Base-by-base conservation (phyloP, 2,797 vertebrate genomes). In the Crenichthys baileyi region DNA sequence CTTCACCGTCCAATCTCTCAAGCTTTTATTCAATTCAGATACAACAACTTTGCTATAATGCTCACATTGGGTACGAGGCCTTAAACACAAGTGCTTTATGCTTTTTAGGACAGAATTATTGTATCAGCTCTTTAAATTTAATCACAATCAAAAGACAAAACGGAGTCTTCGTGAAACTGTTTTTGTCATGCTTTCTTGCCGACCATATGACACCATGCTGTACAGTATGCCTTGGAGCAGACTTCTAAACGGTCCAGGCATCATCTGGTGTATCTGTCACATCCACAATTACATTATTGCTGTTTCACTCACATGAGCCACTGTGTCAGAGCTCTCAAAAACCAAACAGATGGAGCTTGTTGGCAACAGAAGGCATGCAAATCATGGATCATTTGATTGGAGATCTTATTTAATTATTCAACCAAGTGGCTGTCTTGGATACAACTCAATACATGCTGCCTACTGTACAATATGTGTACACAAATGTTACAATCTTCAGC, bases 301-400 rank as follows among this genome's bases (percentile, higher is more conserved):
- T 92, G 92, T 95, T 94, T 94, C 93, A 89, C 92, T 93, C 93
- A 91, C 90, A 92, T 82, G 80, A 94, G 93, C 90, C 90, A 94
- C 93, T 89, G 92, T 95, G 94, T 94, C 94, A 95, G 84, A 93
- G 93, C 94, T 94, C 93, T 90, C 87, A 90, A 92, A 70, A 95
- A 92, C 90, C 90, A 93, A 94, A 92, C 95, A 95, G 95, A 96
- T 95, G 94, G 95, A 95, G 93, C 92, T 79, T 72, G 90, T 92
- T 92, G 93, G 94, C 93, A 94, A 92, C 95, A 95, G 95, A 94
- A 90, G 92, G 92, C 93, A 91, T 91, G 93, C 91, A 94, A 95
- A 95, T 95, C 93, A 93, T 85, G 88, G 87, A 92, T 94, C 93
- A 94, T 94, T 94, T 93, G 90, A 92, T 92, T 93, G 92, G 93